Evolutionary conservation across 2,113 vertebrate species (phyloP), one percentile per base, ranked within the genome.

Genomic region (Notechis scutatus): DNA sequence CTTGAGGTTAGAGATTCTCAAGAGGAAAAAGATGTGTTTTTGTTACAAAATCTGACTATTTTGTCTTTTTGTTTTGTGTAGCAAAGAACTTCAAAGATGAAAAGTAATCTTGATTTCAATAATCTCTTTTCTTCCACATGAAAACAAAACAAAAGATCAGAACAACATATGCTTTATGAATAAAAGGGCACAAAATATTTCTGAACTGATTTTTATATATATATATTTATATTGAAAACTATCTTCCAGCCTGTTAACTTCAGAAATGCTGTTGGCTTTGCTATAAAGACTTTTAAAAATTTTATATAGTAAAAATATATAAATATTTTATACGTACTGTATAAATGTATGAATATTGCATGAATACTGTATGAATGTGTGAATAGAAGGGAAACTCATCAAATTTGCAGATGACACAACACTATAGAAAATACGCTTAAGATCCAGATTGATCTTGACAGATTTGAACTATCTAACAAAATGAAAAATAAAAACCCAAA

Each of bases 81-180:
- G 97, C 96, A 94, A 92, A 21, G 18, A 87, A 91, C n/a, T 93
- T 0, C 3, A 52, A 90, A 92, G 91, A 20, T 90, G 92, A 91
- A 57, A 94, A 81, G 0, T 96, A 94, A 97, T 9, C 74, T 90
- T 91, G 20, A 29, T 39, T 94, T 81, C 94, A 34, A 56, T 92
- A 81, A 64, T 26, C 74, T 81, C 74, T 81, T 69, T 69, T 81
- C 34, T 81, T 20, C 34, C 34, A 42, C 7, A 42, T 21, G 18
- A 81, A 42, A 81, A 42, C 26, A n/a, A 69, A 69, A 69, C 18
- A 42, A 81, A 81, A 8, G 18, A 81, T 42, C 74, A 81, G 34
- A 81, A 42, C 18, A 42, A 42, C 23, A 26, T 47, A 50, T 26
- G 23, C n/a, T 89, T 59, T 61, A 39, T 89, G 26, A 59, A 11